Percentiles rank a stretch among this genome's conserved stretches.
Evolutionary conservation across 2,113 vertebrate species (phyloP).

Genomic region (Xiphophorus maculatus): DNA sequence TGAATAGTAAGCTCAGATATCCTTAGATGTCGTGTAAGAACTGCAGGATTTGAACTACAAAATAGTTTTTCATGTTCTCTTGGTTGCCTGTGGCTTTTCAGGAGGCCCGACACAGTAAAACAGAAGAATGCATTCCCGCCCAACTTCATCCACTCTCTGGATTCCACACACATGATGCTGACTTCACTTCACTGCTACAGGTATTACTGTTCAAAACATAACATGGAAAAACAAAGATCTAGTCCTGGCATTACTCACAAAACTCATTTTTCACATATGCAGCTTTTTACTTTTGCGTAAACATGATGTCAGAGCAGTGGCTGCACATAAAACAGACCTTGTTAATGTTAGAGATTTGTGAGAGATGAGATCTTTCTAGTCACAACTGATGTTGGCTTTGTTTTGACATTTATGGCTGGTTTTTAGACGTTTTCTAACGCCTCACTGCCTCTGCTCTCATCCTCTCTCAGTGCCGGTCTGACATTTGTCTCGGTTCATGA

Average conservation of each 20-base stretch:
- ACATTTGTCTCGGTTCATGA: constrained; percentile 96
- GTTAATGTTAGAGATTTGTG: neutral
- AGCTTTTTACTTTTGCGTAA: neutral
- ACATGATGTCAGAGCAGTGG: neutral
- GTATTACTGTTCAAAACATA: constrained; percentile 59
- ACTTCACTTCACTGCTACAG: constrained; percentile 91
- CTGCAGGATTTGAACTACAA: too few species aligned
- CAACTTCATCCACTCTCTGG: constrained; percentile 98
- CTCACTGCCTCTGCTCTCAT: neutral
- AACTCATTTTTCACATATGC: neutral
- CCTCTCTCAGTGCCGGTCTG: constrained; percentile 83
- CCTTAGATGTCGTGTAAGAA: too few species aligned
- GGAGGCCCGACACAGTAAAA: constrained; percentile 90
- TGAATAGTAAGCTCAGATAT: too few species aligned
- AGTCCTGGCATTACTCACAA: neutral
- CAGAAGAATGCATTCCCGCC: constrained; percentile 97
- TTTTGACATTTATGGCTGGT: neutral
- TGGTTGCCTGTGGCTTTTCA: constrained; percentile 55
- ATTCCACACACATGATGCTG: constrained; percentile 99
- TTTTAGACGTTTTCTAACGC: neutral
- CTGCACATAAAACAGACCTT: neutral
- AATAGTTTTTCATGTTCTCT: neutral
- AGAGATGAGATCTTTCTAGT: neutral
- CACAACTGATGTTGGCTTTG: neutral
- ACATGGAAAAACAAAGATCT: neutral